A percentile compares a stretch with the other conserved stretches of the same genome.
Conservation (phyloP, 2,113 vertebrate genomes). For the Saguinus midas region DNA sequence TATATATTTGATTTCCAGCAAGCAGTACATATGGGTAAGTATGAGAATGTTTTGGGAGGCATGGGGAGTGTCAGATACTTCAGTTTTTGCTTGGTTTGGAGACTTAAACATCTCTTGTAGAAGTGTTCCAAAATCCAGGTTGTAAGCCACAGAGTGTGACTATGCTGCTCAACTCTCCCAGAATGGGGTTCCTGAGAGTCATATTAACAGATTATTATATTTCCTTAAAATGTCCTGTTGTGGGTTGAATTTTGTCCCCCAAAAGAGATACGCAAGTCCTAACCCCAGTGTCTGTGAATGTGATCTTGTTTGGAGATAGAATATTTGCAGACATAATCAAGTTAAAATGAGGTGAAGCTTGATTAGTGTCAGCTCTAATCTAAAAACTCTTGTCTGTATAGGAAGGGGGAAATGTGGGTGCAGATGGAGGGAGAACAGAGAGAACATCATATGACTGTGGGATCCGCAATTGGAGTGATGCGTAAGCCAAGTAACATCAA, state of each 20-base stretch:
- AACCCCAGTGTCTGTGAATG: background rate
- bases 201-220: background rate
- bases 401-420: background rate
- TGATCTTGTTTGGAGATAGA: conserved; percentile 1
- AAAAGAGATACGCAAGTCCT: background rate
- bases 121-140: background rate
- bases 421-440: background rate
- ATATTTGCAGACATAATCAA: background rate
- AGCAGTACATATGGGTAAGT: background rate
- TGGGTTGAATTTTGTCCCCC: background rate
- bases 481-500: background rate
- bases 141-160: background rate
- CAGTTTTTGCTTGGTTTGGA: background rate
- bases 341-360: background rate
- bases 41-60: background rate
- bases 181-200: background rate
- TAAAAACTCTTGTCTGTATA: background rate
- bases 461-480: background rate
- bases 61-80: background rate
- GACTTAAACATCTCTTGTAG: background rate
- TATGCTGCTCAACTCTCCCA: background rate
- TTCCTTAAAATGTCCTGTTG: background rate
- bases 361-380: background rate
- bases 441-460: background rate
- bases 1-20: conserved; percentile 2